Evolutionary conservation across 2,888 invertebrate species (phyloP).

Genomic region (Papilio demoleus): DNA sequence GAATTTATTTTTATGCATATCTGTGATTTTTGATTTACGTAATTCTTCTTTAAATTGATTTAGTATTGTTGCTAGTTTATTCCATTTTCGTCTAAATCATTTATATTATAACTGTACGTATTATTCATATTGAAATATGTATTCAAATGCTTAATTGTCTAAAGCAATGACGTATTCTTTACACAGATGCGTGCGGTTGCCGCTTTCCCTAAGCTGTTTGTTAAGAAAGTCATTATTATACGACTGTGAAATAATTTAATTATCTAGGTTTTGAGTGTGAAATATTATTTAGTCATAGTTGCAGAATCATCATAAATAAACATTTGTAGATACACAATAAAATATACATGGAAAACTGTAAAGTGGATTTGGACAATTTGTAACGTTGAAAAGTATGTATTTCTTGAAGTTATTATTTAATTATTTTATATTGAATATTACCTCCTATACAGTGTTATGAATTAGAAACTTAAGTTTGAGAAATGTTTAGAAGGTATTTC

Average conservation of each 20-base stretch:
- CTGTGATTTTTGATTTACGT: too few species aligned
- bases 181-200: slow-evolving; percentile 24
- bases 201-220: slow-evolving; percentile 35
- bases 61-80: too few species aligned
- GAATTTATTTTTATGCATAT: too few species aligned
- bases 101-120: too few species aligned
- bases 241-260: background rate
- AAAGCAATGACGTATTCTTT: slow-evolving; percentile 25
- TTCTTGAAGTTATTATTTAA: too few species aligned
- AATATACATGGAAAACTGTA: background rate
- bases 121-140: background rate
- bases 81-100: too few species aligned
- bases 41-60: too few species aligned
- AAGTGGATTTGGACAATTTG: background rate
- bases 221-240: slow-evolving; percentile 30
- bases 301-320: background rate
- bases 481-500: too few species aligned
- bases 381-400: too few species aligned
- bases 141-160: slow-evolving; percentile 1
- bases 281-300: background rate
- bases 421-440: too few species aligned
- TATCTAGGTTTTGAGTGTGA: background rate
- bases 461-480: too few species aligned
- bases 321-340: background rate
- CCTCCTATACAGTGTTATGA: too few species aligned